Percentiles rank a stretch among this genome's conserved stretches.
Evolutionary conservation across 2,113 vertebrate genomes (phyloP).

Genomic region (Amia ocellicauda): DNA sequence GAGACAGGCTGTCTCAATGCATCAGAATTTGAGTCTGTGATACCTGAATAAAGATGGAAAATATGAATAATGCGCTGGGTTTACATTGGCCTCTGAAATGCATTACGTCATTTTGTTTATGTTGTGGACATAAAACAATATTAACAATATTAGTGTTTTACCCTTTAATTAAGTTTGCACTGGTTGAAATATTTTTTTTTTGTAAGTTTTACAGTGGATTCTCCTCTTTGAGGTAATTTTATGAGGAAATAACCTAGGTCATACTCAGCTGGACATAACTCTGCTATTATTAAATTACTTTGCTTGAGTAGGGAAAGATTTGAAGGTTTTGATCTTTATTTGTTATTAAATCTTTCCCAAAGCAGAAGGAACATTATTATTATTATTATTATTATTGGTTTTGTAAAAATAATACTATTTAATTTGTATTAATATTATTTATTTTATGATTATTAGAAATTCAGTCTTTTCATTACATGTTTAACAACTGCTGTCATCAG

Average conservation of each 20-base stretch:
- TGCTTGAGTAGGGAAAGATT: too few relatives aligned
- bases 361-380: neutral
- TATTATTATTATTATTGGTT: neutral
- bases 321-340: neutral
- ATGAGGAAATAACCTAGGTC: constrained; percentile 19
- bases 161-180: constrained; percentile 38
- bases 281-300: constrained; percentile 30
- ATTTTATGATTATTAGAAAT: neutral
- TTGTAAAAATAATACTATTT: too few relatives aligned
- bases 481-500: constrained; percentile 2
- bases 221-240: constrained; percentile 42
- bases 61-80: constrained; percentile 32
- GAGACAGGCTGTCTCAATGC: neutral
- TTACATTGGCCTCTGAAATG: neutral
- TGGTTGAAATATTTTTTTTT: constrained; percentile 23
- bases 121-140: constrained; percentile 29
- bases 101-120: constrained; percentile 34
- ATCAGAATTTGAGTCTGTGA: neutral
- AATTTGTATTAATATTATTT: neutral
- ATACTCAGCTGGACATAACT: constrained; percentile 33
- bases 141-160: constrained; percentile 44
- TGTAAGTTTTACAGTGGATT: constrained; percentile 23
- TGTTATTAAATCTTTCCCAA: neutral
- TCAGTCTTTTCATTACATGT: neutral
- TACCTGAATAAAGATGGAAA: constrained; percentile 29